phyloP scores from a whole-genome alignment of 53 echinoderm and acorn worm genomes.

The Zoroaster sp. region DNA sequence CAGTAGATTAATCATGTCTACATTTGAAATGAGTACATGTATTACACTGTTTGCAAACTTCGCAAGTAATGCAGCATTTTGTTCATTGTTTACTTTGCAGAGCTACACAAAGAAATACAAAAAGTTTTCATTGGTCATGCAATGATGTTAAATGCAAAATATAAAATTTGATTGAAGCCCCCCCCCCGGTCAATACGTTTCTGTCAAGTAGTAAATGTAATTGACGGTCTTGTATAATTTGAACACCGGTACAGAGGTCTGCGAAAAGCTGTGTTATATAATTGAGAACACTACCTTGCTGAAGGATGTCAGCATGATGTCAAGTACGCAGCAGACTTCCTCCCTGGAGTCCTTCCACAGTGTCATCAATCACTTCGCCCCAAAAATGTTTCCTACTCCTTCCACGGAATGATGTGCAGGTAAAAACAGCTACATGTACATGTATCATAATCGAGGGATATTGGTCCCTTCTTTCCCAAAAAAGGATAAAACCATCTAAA shows the following conservation, averaged over 20 bases:
- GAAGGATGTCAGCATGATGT: conserved; percentile 59
- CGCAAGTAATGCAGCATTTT: background rate
- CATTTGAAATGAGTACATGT: too few relatives aligned
- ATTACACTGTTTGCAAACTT: too few relatives aligned
- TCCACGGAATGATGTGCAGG: conserved; percentile 3
- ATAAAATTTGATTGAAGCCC: background rate
- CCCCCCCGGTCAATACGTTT: background rate
- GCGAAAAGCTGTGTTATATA: conserved; percentile 42
- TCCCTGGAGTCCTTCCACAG: conserved; percentile 56
- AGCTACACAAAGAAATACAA: background rate
- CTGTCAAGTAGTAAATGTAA: background rate
- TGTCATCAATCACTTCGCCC: conserved; percentile 49
- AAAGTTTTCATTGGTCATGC: too few relatives aligned
- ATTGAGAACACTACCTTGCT: conserved; percentile 19
- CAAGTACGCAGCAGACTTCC: conserved; percentile 52
- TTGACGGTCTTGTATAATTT: background rate
- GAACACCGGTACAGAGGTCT: conserved; percentile 40
- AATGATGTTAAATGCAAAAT: too few relatives aligned
- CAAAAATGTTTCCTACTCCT: conserved; percentile 37
- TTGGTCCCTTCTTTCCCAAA: too few relatives aligned
- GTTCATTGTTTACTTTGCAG: background rate
- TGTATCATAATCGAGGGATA: too few relatives aligned
- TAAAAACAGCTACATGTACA: background rate
- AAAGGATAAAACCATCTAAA: too few relatives aligned
- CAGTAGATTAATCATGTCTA: too few relatives aligned